These are phyloP conservation scores for Leptogaster cylindrica DNA, from an alignment of 2,888 invertebrate species.

Conservation along the genomic window DNA sequence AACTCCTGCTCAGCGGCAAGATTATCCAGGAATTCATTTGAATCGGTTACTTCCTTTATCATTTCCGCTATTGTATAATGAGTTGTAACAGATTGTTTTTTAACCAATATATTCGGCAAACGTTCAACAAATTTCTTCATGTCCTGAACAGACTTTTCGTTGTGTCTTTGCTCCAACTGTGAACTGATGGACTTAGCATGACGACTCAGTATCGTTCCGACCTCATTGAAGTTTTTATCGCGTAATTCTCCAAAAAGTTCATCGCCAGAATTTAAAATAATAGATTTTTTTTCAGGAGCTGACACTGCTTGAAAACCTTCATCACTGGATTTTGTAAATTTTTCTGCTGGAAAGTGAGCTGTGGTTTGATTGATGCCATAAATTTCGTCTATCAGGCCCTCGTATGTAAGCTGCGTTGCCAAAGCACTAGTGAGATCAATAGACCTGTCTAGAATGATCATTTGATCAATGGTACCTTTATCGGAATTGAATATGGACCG, in stretches of 20 bases:
- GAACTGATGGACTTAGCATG: slow-evolving; percentile 86
- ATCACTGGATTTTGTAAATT: slow-evolving; percentile 75
- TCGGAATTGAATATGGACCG: slow-evolving; percentile 60
- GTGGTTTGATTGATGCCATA: slow-evolving; percentile 84
- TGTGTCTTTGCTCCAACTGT: slow-evolving; percentile 83
- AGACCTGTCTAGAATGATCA: slow-evolving; percentile 87
- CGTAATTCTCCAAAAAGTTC: slow-evolving; percentile 87
- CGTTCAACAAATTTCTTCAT: slow-evolving; percentile 92
- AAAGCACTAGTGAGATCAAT: slow-evolving; percentile 92
- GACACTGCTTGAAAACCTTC: slow-evolving; percentile 51
- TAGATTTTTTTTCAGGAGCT: slow-evolving; percentile 70
- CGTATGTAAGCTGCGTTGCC: slow-evolving; percentile 94
- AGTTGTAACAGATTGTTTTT: slow-evolving; percentile 82
- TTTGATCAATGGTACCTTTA: slow-evolving; percentile 80
- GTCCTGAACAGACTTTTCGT: slow-evolving; percentile 90
- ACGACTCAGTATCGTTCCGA: slow-evolving; percentile 82
- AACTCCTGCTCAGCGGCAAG: slow-evolving; percentile 91
- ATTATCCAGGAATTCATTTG: slow-evolving; percentile 77
- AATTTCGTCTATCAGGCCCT: slow-evolving; percentile 95
- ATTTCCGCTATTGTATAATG: slow-evolving; percentile 94
- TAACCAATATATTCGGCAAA: slow-evolving; percentile 84
- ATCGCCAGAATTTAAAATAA: slow-evolving; percentile 88
- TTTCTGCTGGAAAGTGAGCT: slow-evolving; percentile 84
- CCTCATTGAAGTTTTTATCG: slow-evolving; percentile 91
- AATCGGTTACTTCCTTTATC: slow-evolving; percentile 82